Evolutionary conservation across 1,140 invertebrate genomes (phyloP), one percentile per base, ranked within the genome.

Genomic region (Drosophila obscura): DNA sequence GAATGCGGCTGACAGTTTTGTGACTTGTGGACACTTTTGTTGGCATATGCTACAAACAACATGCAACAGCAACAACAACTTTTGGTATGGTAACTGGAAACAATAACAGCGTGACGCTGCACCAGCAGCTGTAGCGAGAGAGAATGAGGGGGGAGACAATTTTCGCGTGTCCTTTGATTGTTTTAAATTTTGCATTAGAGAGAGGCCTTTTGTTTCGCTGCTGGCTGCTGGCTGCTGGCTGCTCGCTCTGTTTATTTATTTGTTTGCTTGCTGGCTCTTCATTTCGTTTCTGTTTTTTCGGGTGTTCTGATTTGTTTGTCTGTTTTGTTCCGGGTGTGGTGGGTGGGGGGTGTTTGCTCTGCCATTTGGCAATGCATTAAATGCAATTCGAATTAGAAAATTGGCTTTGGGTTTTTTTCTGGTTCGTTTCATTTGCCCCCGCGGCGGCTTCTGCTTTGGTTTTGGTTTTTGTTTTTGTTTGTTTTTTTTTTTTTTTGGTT

Each of bases 171-270:
- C 68, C 24, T 52, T 74, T 66, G 53, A 74, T 62, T 75, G 43
- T 75, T 74, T 58, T 74, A 65, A 65, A 74, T 74, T 74, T 65
- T 74, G 69, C 48, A 74, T 65, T 74, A 58, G 63, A 26, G 41
- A n/a, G 19, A 44, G 41, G 43, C 43, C 60, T 43, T 57, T 73
- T 74, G 62, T 51, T 62, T 31, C 44, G 71, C 28, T 19, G 46
- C 49, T 62, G 28, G 24, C 9, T 64, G 9, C 39, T 59, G 43
- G 24, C 15, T 35, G 22, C n/a, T 26, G 3, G 2, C 2, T 39
- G 57, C n/a, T n/a, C 31, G 3, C 35, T 31, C 31, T 69, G 57
- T 49, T 57, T 46, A 26, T 64, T 64, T 73, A 53, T 64, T 73
- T 62, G 50, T 41, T 74, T 35, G 28, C 35, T 2, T 24, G 41